Base-by-base conservation (phyloP, 2,797 vertebrate species). In the Pseudochromis fuscus region DNA sequence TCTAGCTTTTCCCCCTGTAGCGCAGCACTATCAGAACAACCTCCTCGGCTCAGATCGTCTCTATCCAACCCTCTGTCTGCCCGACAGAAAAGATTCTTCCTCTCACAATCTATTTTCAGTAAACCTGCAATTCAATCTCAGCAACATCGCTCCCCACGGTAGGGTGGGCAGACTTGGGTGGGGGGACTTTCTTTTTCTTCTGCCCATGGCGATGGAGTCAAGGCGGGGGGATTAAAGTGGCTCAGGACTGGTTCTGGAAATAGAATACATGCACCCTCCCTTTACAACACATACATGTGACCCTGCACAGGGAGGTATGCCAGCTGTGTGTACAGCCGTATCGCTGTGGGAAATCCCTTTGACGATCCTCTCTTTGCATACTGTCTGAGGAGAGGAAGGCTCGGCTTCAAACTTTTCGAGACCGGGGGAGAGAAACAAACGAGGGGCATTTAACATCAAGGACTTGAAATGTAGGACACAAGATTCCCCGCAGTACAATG, bases 41-140 rank as follows among this genome's bases (percentile, higher is more conserved):
- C 79, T 88, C 78, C 55, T 77, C 33, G 16, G 74, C 81, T 56
- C 76, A 71, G 73, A 82, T 70, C 38, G 82, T 72, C 51, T 85
- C 67, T 79, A 83, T 84, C 80, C 87, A 88, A 87, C 83, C 71
- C 77, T 72, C 80, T 78, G 71, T 84, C 78, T 81, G 69, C 62
- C 82, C 71, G 78, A 87, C 88, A 81, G 87, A 89, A 73, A 83
- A 72, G 48, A 86, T 81, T 86, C 75, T 77, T 79, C 79, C 73
- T 79, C 87, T 90, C 83, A 79, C 83, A 77, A 77, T 91, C 91
- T 94, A 93, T 93, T 93, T 94, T 88, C 85, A 91, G 92, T 85
- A 63, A 90, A 91, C 83, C 44, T 90, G 92, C 91, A 94, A 94
- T 90, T 92, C 89, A 91, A 93, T 93, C 90, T 88, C 77, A 77